A percentile compares a stretch with the other conserved stretches of the same genome.
phyloP scores from a whole-genome alignment of 2,113 vertebrate species.

The Alligator sinensis region DNA sequence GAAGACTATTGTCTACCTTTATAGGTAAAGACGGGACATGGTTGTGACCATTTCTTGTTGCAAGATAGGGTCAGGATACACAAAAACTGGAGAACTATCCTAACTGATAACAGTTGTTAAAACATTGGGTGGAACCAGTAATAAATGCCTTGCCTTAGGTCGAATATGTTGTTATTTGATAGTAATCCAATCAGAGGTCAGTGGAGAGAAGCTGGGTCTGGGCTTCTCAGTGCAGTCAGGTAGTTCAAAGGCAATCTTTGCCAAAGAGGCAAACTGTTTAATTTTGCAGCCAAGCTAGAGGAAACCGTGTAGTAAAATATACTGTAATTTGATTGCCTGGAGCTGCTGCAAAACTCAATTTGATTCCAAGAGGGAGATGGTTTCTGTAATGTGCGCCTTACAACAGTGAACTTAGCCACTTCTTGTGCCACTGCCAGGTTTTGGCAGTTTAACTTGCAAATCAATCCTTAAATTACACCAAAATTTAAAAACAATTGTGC shows the following conservation, averaged over 20 bases:
- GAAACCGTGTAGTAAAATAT: slow-evolving; percentile 1
- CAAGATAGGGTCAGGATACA: background rate
- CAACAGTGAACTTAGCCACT: background rate
- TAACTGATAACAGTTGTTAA: background rate
- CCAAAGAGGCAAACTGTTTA: slow-evolving; percentile 10
- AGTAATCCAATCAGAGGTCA: background rate
- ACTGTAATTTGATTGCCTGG: background rate
- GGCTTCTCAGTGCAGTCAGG: background rate
- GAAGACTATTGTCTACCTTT: background rate
- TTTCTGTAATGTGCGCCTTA: background rate
- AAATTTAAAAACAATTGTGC: background rate
- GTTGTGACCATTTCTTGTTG: background rate
- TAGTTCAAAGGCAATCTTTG: background rate
- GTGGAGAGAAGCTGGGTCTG: background rate
- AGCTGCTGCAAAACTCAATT: background rate
- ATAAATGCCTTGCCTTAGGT: background rate
- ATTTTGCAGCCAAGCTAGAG: slow-evolving; percentile 3
- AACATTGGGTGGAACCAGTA: background rate
- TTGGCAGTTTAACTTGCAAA: background rate
- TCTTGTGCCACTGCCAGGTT: background rate
- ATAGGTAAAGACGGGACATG: rapidly evolving
- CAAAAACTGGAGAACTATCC: background rate
- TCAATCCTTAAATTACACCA: background rate
- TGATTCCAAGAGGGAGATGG: background rate
- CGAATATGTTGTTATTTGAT: background rate